These are phyloP conservation scores for Alauda arvensis DNA, from an alignment of 2,797 vertebrate species.

Conservation along the genomic window DNA sequence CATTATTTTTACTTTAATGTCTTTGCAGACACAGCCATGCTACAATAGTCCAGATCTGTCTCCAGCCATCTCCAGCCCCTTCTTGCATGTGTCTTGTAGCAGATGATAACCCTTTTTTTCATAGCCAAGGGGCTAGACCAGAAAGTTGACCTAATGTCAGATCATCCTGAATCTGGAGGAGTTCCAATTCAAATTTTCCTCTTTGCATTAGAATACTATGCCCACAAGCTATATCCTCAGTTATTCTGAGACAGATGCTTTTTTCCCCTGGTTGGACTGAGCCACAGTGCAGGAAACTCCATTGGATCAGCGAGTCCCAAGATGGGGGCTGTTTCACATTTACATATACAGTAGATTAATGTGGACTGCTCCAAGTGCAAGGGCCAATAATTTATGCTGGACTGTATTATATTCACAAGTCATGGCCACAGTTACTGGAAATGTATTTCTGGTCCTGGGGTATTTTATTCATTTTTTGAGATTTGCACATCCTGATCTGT, in stretches of 20 bases:
- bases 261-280: neutral
- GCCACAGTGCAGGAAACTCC: neutral
- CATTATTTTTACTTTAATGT: neutral
- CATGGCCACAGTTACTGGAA: neutral
- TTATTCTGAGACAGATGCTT: neutral
- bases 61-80: neutral
- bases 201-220: neutral
- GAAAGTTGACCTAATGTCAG: neutral
- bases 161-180: neutral
- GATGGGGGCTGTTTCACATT: neutral
- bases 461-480: neutral
- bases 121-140: neutral
- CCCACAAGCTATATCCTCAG: neutral
- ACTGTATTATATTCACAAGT: neutral
- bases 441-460: neutral
- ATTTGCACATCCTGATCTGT: neutral
- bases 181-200: neutral
- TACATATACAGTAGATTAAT: neutral
- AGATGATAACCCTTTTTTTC: neutral
- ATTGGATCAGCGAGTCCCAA: neutral
- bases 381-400: neutral
- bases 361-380: neutral
- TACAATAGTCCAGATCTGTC: neutral
- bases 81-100: neutral
- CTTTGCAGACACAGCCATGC: neutral